Base-by-base conservation (phyloP, 2,113 vertebrate genomes). In the Leptocoma aspasia region DNA sequence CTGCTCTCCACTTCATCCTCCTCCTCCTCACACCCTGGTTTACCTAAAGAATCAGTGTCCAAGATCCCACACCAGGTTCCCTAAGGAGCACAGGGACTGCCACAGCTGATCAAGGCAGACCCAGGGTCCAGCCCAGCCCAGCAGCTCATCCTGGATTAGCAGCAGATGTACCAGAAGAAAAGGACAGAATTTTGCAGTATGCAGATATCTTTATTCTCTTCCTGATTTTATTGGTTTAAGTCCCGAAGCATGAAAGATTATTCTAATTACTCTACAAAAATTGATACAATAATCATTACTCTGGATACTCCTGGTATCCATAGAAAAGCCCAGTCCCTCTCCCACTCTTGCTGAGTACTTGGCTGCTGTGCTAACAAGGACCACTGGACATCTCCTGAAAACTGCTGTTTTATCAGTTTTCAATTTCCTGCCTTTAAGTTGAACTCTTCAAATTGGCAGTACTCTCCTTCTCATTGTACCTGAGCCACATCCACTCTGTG, bases 211-310 rank as follows among this genome's bases (percentile, higher is more conserved):
- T 78, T 65, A 75, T 82, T 89, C 50, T 86, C 75, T 41, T 53
- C 45, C 63, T 42, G 28, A 9, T 80, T 52, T 80, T 42, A 85
- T 79, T 61, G 53, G 41, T 76, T 82, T 76, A 87, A 93, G 33
- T 81, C 60, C 30, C 45, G 73, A 92, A 86, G 83, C 94, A 82
- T 76, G 61, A 92, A 84, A 86, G 91, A 87, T 93, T 90, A 57
- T 80, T 94, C 70, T 61, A 87, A 95, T 79, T 82, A 33, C 64
- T 28, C 82, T 56, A 76, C 21, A 59, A 33, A 81, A 56, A 77
- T 49, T 31, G 77, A 56, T 82, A 44, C 7, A 80, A 65, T 59
- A 72, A 61, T 85, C 85, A 77, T 57, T 37, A 9, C 59, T 73
- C 37, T 84, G 91, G 41, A 17, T 79, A n/a, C 39, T 68, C 64